phyloP scores from a whole-genome alignment of 2,797 vertebrate genomes.

The Hafferia zeledoni region DNA sequence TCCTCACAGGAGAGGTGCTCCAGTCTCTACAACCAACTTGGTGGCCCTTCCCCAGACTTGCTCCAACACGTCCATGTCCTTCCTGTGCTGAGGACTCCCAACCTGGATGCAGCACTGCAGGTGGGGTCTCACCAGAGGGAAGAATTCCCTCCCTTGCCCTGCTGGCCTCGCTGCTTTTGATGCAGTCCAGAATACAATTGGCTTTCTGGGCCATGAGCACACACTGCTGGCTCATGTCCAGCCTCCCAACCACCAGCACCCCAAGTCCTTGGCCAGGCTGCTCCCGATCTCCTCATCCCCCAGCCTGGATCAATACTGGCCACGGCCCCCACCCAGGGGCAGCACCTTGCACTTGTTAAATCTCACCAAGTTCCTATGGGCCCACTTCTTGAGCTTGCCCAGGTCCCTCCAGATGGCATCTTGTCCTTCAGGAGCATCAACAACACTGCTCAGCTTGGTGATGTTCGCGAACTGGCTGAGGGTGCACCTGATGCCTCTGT shows the following conservation, averaged over 20 bases:
- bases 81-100: not conserved
- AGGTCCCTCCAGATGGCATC: not conserved
- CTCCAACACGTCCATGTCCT: not conserved
- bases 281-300: not conserved
- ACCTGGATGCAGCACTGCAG: not conserved
- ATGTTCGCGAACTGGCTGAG: not conserved
- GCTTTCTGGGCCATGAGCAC: accelerated
- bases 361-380: not conserved
- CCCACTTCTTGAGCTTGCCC: not conserved
- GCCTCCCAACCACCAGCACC: not conserved
- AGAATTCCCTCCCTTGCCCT: not conserved
- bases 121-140: not conserved
- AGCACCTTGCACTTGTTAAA: not conserved
- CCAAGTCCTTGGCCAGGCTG: not conserved
- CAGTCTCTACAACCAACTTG: not conserved
- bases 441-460: not conserved
- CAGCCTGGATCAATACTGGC: accelerated
- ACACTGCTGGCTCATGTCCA: not conserved
- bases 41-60: not conserved
- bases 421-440: not conserved
- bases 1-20: not conserved
- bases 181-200: not conserved
- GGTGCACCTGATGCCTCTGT: not conserved
- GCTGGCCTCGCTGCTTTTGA: not conserved
- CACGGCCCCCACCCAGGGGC: not conserved